A percentile compares a stretch with the other conserved stretches of the same genome.
phyloP scores from a whole-genome alignment of 2,797 vertebrate genomes.

The Manis javanica region DNA sequence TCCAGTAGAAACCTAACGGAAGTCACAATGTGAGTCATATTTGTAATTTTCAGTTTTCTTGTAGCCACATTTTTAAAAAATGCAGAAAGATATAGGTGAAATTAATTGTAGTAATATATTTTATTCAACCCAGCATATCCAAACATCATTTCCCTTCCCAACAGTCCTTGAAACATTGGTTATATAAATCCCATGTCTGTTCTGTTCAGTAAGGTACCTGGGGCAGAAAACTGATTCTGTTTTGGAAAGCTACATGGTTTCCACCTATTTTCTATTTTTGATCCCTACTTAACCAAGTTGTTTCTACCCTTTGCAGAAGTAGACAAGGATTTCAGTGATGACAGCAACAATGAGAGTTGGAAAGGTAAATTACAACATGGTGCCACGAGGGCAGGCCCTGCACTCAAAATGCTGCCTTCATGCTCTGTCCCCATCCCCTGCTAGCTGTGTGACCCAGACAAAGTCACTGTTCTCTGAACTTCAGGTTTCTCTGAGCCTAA shows the following conservation, averaged over 20 bases:
- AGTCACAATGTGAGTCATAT: neutral
- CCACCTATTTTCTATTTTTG: neutral
- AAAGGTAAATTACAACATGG: neutral
- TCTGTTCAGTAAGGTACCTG: neutral
- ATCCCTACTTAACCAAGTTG: neutral
- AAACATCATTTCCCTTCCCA: neutral
- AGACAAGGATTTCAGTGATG: neutral
- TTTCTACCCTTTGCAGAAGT: neutral
- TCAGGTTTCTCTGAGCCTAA: neutral
- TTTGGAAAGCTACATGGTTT: neutral
- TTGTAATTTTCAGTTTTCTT: neutral
- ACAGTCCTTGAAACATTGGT: neutral
- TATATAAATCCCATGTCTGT: neutral
- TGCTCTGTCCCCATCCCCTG: fast-evolving
- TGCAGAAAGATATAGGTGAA: neutral
- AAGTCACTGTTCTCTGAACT: neutral
- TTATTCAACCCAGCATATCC: neutral
- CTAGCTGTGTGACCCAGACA: neutral
- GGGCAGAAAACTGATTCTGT: neutral
- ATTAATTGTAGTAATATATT: neutral
- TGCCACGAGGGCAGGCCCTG: neutral
- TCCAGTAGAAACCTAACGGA: neutral
- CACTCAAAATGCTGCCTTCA: neutral
- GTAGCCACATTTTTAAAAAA: neutral
- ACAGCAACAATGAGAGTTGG: neutral